Evolutionary conservation across 2,797 vertebrate species (phyloP), one percentile per base, ranked within the genome.

Genomic region (Catharus ustulatus): DNA sequence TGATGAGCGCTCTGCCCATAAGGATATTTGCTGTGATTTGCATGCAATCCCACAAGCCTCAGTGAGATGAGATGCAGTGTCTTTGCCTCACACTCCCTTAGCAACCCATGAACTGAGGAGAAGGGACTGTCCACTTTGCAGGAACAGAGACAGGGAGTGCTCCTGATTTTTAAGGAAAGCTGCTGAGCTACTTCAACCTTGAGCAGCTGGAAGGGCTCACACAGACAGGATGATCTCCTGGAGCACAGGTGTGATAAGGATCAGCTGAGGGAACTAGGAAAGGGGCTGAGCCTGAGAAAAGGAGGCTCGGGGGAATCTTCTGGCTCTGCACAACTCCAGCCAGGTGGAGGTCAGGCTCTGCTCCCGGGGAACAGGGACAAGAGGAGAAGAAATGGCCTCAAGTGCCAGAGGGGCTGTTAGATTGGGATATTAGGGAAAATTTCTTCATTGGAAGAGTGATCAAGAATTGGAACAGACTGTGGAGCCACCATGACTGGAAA

Each of bases 261-360:
- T 16, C 0, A 0, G 13, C 36, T 79, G 75, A 57, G 23, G 27
- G 36, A 79, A 27, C 19, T 64, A 19, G 15, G 2, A 32, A 54
- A n/a, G 16, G 42, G 4, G 5, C 43, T 64, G 13, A 57, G 38
- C 36, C 38, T 38, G 36, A 45, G 38, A 10, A 38, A 75, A 63
- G 49, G 49, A 76, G 43, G 63, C 27, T 76, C 27, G 36, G 43
- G 22, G 13, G 3, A 19, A 36, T 6, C 45, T 81, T 67, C 20
- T 59, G 2, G 7, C 30, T 42, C 34, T 61, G 3, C 10, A 11
- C 54, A 61, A 11, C 4, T 36, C 18, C 29, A 81, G 34, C 17
- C 34, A 54, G 4, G 10, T 30, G 54, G 5, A 12, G 22, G 14
- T 32, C 0, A 0, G 40, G 34, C 30, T 81, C 18, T 75, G 27